Base-by-base conservation (phyloP, 2,113 vertebrate species). In the Leptobrachium ailaonicum region DNA sequence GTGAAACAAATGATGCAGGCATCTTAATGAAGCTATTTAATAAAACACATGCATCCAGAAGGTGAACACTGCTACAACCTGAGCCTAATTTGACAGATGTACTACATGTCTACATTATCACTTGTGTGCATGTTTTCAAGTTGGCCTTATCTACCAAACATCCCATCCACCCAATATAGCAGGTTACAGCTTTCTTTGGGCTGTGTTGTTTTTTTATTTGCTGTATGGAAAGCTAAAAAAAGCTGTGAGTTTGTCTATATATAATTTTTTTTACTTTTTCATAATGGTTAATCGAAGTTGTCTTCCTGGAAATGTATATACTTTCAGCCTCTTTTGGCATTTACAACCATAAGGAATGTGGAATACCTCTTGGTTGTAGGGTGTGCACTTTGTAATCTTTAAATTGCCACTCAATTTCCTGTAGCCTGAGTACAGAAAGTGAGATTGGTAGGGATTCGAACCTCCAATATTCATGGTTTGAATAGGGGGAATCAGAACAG, bases 21-120 rank as follows among this genome's bases (percentile, higher is more conserved):
- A 40, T 68, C 54, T 89, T 87, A 87, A 90, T 89, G 94, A 94
- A 97, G 95, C 95, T 97, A 93, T 82, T 88, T 40, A 32, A 64
- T 13, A 64, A 64, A 53, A 41, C 2, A 63, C 32, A 69, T 20
- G 54, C 50, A 69, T 14, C 12, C 14, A 88, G 84, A 85, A 86
- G 85, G 87, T 87, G 86, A 92, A 88, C 87, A 89, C 85, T 90
- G 92, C 90, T 93, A 85, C 79, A 88, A 83, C 87, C 93, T 93
- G 93, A 95, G 92, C 93, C 92, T 87, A 86, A 75, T 84, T 86
- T 86, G 89, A 89, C 84, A 90, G 64, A 53, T 13, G 43, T 90
- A 88, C 85, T 76, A 85, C 85, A 86, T 88, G 85, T 74, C 83
- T 75, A 77, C 75, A 66, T 83, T 85, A 83, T 82, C 88, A 85